phyloP scores from a whole-genome alignment of 2,888 invertebrate species.

The Protodeltote pygarga region DNA sequence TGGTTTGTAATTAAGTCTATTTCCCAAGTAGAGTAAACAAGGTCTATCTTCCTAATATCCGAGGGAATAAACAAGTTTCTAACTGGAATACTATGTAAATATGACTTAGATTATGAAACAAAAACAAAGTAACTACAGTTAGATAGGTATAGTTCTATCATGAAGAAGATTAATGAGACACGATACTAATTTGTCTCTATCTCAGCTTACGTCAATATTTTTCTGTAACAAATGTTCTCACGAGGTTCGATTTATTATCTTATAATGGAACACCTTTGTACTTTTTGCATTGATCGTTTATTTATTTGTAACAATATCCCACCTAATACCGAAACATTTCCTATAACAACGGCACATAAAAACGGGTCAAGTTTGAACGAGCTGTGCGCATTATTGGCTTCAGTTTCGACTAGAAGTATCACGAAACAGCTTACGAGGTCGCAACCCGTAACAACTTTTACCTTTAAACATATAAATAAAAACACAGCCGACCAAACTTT shows the following conservation, averaged over 20 bases:
- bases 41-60: neutral
- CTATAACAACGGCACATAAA: constrained; percentile 3
- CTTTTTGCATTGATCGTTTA: neutral
- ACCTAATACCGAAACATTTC: neutral
- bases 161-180: constrained; percentile 3
- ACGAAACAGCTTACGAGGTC: constrained; percentile 56
- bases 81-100: neutral
- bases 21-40: constrained; percentile 8
- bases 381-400: constrained; percentile 39
- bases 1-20: constrained; percentile 9
- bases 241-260: too few species aligned
- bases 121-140: neutral
- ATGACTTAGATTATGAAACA: too few species aligned
- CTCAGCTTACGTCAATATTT: constrained; percentile 1
- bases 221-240: too few species aligned
- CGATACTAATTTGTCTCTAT: neutral
- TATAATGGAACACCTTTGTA: too few species aligned
- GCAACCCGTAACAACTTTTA: constrained; percentile 45
- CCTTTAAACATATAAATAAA: constrained; percentile 51
- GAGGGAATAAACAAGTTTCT: neutral
- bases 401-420: constrained; percentile 47
- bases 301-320: neutral
- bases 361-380: constrained; percentile 29
- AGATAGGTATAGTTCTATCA: too few species aligned
- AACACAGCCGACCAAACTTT: constrained; percentile 45